Percentiles rank a stretch among this genome's conserved stretches.
These are phyloP conservation scores for Drosophila buzzatii DNA, from an alignment of 2,888 invertebrate species.

Conservation along the genomic window DNA sequence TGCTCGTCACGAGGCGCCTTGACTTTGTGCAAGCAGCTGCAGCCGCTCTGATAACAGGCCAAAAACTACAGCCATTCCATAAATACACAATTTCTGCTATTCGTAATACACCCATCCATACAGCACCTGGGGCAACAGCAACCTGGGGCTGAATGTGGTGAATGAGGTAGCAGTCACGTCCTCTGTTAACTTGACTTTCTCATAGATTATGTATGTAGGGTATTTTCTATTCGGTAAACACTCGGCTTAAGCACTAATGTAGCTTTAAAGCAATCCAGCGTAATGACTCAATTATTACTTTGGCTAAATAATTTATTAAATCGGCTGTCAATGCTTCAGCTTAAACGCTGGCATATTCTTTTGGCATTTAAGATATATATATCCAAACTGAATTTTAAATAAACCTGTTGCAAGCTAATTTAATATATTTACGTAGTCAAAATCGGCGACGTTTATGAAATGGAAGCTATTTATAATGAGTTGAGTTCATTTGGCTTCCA, in stretches of 20 bases:
- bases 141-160: no score
- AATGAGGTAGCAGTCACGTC: background rate
- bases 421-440: background rate
- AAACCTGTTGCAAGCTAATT: slow-evolving; percentile 4
- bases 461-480: slow-evolving; percentile 23
- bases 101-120: background rate
- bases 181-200: background rate
- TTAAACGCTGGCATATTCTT: background rate
- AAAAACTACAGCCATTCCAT: slow-evolving; percentile 16
- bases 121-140: slow-evolving; percentile 12
- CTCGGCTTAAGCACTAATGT: no score
- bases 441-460: background rate
- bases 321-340: background rate
- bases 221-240: background rate
- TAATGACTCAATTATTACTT: slow-evolving; percentile 2
- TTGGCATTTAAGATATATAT: background rate
- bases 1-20: background rate
- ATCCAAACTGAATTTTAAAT: background rate
- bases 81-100: slow-evolving; percentile 17
- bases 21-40: slow-evolving; percentile 38
- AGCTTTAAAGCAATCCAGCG: background rate
- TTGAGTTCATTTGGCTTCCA: slow-evolving; percentile 17
- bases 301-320: background rate
- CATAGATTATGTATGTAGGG: background rate
- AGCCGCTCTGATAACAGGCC: slow-evolving; percentile 45